Evolutionary conservation across 2,888 invertebrate genomes (phyloP), one percentile per base, ranked within the genome.

Genomic region (Meteorus cinctellus): DNA sequence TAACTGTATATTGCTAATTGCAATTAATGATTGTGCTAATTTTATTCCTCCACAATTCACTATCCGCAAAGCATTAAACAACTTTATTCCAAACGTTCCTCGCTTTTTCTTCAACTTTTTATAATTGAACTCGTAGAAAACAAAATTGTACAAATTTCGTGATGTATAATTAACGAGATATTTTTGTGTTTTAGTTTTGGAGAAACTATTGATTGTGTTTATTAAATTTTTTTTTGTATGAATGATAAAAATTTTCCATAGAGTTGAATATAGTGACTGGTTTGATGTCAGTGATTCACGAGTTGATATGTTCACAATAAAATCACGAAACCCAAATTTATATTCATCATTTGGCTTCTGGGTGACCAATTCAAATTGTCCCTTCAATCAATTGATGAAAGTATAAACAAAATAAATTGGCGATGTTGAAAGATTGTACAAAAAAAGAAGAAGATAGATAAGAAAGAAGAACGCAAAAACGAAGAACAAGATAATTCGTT

Each of bases 1-100:
- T 75, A 80, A 83, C 78, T 77, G 73, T 74, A 68, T 41, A 72
- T 68, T 67, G 63, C 76, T 67, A 69, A 77, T 69, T 69, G 75
- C 81, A 81, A 83, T 81, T 80, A 81, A 83, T 82, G 78, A 78
- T 66, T 65, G 45, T 71, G 71, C 71, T 71, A 71, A 71, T 71
- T 41, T 62, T 69, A 45, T 69, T 68, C 12, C 27, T 19, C 66
- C 4, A 66, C 14, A 16, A 68, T 31, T 68, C 36, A 66, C 48
- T n/a, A 29, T 45, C 48, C 29, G 6, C n/a, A 68, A 48, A 27
- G 27, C 31, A 68, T 68, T 45, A 27, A 48, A 48, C 48, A 31
- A 48, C 29, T 67, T 67, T 29, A 48, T n/a, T n/a, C 12, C 31
- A 55, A 24, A 34, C 6, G 34, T 59, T 63, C 27, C 19, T 12